Evolutionary conservation across 2,113 vertebrate species (phyloP), one percentile per base, ranked within the genome.

Genomic region (Megaceryle torquata): DNA sequence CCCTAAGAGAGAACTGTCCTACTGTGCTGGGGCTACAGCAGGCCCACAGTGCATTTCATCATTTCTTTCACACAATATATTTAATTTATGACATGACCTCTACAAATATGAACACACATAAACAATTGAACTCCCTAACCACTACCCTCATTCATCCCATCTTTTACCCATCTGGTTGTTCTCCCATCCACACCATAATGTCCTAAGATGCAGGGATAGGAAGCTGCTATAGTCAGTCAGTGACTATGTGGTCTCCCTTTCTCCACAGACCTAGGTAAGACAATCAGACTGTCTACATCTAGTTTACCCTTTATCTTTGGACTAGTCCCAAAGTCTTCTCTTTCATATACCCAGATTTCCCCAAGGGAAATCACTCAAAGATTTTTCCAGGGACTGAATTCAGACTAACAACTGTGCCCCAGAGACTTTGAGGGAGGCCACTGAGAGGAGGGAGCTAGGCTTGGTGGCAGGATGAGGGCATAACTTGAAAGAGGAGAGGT

Each of bases 391-490:
- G 13, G 20, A 25, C 11, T 44, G 39, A 87, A 90, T 51, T 35
- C 28, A 80, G 8, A 10, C 31, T 83, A 50, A 39, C 26, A 35
- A 4, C 16, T 74, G 14, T 31, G 12, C 2, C 9, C 5, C 22
- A 31, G 3, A 48, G 12, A 6, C 16, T 74, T 11, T 2, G 1
- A 11, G 16, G 11, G 15, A 61, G 17, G 8, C 7, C 6, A 21
- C 8, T 1, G 14, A 20, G 3, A 20, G 0, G 9, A 60, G 26
- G 21, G 10, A 90, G 15, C 8, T 13, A n/a, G 8, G 3, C 5
- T 39, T 64, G 14, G 20, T 64, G 50, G 6, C 29, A 63, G 37
- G 9, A 68, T 6, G 8, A 37, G 7, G 15, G 6, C 3, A 1
- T 43, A 59, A 59, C 1, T 7, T 59, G 21, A 31, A 88, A 82